Conservation (phyloP, 2,113 vertebrate species). For the Eonycteris spelaea region DNA sequence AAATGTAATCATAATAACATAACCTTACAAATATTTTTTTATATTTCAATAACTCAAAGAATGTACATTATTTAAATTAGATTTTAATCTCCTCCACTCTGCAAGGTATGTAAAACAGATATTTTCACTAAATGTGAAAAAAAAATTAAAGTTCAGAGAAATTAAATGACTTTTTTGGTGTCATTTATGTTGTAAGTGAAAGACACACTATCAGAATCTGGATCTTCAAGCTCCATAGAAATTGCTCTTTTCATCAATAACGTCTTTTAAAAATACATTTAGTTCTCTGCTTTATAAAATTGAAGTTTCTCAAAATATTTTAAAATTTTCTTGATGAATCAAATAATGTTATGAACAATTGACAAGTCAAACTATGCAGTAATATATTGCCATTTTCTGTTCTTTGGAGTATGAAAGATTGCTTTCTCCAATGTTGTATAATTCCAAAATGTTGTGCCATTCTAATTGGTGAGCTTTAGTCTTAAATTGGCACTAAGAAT, state of each 20-base stretch:
- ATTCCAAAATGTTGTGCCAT: not conserved
- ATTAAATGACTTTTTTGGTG: slow-evolving; percentile 11
- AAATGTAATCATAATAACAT: not conserved
- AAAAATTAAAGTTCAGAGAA: not conserved
- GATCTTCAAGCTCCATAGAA: not conserved
- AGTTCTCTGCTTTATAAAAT: not conserved
- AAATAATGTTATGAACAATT: not conserved
- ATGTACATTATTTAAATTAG: not conserved
- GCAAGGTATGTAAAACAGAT: not conserved
- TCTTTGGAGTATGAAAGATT: slow-evolving; percentile 5
- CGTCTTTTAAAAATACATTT: slow-evolving; percentile 19
- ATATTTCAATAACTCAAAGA: not conserved
- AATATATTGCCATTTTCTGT: slow-evolving; percentile 17
- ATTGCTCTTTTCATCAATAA: slow-evolving; percentile 14
- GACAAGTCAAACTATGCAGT: not conserved
- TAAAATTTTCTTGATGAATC: not conserved
- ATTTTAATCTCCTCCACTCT: not conserved
- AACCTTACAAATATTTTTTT: not conserved
- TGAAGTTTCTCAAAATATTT: slow-evolving; percentile 29
- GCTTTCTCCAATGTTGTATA: not conserved
- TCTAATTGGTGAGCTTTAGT: slow-evolving; percentile 32
- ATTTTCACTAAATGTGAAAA: not conserved
- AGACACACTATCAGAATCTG: not conserved
- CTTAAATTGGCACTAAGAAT: slow-evolving; percentile 21
- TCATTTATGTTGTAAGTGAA: not conserved